Percentiles rank a stretch among this genome's conserved stretches.
Conservation (phyloP, 2,888 invertebrate genomes). For the Hoplodrina ambigua region DNA sequence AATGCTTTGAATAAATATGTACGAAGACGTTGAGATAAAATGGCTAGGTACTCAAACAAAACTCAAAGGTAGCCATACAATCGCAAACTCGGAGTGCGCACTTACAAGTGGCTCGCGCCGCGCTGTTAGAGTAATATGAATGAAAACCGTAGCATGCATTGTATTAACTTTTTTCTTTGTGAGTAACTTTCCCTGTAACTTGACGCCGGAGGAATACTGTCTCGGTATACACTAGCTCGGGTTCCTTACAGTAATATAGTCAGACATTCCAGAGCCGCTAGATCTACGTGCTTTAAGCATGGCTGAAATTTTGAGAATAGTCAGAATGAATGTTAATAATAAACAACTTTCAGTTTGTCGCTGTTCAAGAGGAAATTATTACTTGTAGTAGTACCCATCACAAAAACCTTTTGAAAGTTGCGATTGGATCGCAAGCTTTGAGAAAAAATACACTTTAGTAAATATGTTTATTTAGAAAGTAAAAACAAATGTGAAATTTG, state of each 20-base stretch:
- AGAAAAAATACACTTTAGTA: not conserved
- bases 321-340: no score
- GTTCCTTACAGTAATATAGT: not conserved
- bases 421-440: no score
- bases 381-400: not conserved
- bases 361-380: no score
- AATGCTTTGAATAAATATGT: not conserved
- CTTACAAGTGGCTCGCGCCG: not conserved
- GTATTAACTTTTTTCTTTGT: conserved; percentile 39
- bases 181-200: conserved; percentile 11
- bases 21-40: not conserved
- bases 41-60: not conserved
- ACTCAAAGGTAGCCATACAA: not conserved
- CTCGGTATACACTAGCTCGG: not conserved
- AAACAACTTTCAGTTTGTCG: no score
- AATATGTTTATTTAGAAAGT: no score
- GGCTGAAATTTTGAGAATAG: no score
- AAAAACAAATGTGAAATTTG: no score
- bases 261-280: no score
- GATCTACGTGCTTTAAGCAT: no score
- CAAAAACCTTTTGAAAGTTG: no score
- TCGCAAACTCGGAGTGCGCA: not conserved
- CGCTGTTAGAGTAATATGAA: not conserved
- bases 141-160: conserved; percentile 21
- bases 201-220: not conserved